Percentiles rank a stretch among this genome's conserved stretches.
Evolutionary conservation across 2,888 invertebrate genomes (phyloP).

Genomic region (Phyto melanocephala): DNA sequence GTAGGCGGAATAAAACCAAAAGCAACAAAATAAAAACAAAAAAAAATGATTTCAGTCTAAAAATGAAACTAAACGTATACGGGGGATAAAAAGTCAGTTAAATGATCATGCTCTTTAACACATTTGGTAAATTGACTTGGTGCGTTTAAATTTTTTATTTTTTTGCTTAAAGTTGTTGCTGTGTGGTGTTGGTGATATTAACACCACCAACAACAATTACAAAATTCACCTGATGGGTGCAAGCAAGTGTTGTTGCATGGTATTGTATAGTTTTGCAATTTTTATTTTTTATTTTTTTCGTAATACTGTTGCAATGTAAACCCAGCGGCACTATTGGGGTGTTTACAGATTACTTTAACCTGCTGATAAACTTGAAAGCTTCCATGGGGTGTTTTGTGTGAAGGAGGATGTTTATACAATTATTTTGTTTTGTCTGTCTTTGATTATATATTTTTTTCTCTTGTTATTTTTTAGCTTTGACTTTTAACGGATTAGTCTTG

Average conservation of each 20-base stretch:
- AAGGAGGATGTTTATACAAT: constrained; percentile 58
- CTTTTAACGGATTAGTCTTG: constrained; percentile 60
- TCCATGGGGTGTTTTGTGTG: constrained; percentile 63
- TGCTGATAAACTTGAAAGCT: constrained; percentile 64
- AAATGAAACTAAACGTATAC: constrained; percentile 11
- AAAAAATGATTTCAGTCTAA: not conserved
- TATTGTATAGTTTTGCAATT: constrained; percentile 6
- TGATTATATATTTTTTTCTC: not conserved
- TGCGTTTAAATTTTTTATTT: not conserved
- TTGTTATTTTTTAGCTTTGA: constrained; percentile 1
- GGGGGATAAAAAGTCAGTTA: constrained; percentile 50
- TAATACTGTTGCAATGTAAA: constrained; percentile 52
- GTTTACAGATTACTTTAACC: constrained; percentile 65
- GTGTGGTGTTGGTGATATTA: constrained; percentile 57
- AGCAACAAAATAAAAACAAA: too few relatives aligned
- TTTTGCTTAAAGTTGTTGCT: constrained; percentile 25
- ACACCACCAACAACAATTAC: constrained; percentile 58
- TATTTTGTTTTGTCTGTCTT: constrained; percentile 35
- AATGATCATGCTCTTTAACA: constrained; percentile 64
- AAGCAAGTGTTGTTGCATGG: constrained; percentile 20
- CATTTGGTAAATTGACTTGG: constrained; percentile 58
- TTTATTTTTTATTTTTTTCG: constrained; percentile 17
- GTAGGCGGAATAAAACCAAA: constrained; percentile 67
- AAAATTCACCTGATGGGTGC: constrained; percentile 56
- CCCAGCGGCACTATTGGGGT: constrained; percentile 68